Base-by-base conservation (phyloP, 2,797 vertebrate species). In the Miichthys miiuy region DNA sequence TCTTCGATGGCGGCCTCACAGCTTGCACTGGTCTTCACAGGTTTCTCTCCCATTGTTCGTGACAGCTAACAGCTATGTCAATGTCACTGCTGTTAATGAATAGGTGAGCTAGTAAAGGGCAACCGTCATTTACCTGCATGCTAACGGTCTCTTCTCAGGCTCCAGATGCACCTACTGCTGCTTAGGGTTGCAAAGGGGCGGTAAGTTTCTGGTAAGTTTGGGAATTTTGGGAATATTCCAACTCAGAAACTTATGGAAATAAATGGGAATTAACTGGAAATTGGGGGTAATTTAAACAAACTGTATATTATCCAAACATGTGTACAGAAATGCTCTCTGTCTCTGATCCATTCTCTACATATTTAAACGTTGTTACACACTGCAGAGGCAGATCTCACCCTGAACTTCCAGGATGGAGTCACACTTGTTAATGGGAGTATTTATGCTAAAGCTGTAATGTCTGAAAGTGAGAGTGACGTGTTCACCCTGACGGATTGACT, bases 401-500 rank as follows among this genome's bases (percentile, higher is more conserved):
- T 16, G 17, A 25, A 9, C n/a, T 10, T 20, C 23, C 52, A 30
- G 2, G 20, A 51, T 21, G 30, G 47, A 65, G 41, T 62, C 42
- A 38, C 13, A 20, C 20, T 23, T 2, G 5, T 51, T 46, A 46
- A 51, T 3, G 21, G 9, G 5, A 51, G 30, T 7, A 11, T 57
- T 65, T 48, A 38, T 13, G 4, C 61, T 58, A 20, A 42, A 42
- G 25, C 20, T 17, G 18, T 48, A 12, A 34, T 3, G 25, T 21
- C 20, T 27, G n/a, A 16, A 61, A 1, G 27, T 42, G 34, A 30
- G 4, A 63, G 27, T 30, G 54, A 72, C 6, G 2, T 16, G 52
- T 41, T 52, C 17, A 46, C 25, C 3, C 23, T 68, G 23, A 72
- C 17, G 30, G 50, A 58, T 0, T 11, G 62, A 71, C 66, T 76